phyloP scores from a whole-genome alignment of 1,140 invertebrate species.

The Drosophila tsacasi region DNA sequence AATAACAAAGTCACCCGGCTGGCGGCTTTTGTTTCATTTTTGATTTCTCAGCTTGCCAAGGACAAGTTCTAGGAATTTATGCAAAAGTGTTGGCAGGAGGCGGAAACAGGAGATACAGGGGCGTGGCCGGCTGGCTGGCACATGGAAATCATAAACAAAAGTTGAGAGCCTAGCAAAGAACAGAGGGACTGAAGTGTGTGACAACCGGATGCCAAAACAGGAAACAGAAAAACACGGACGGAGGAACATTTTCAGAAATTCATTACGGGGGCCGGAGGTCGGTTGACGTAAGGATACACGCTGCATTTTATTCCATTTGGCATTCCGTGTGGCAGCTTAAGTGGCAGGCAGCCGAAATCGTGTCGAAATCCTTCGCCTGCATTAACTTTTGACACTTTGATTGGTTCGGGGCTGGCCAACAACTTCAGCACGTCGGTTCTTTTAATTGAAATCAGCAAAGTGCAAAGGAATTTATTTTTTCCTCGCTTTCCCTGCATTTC shows the following conservation, averaged over 20 bases:
- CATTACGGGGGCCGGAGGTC: constrained; percentile 54
- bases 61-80: constrained; percentile 55
- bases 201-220: constrained; percentile 77
- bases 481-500: not conserved
- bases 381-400: constrained; percentile 79
- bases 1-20: constrained; percentile 54
- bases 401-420: constrained; percentile 33
- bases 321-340: constrained; percentile 59
- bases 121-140: constrained; percentile 57
- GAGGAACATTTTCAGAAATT: constrained; percentile 66
- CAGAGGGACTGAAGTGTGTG: constrained; percentile 45
- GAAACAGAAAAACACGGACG: constrained; percentile 56
- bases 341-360: constrained; percentile 41
- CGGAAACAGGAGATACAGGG: constrained; percentile 25
- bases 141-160: constrained; percentile 68
- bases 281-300: not conserved
- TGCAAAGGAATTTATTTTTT: constrained; percentile 33
- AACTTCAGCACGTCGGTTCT: constrained; percentile 33
- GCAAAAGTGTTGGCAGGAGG: constrained; percentile 36
- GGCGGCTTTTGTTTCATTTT: constrained; percentile 67
- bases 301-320: constrained; percentile 59
- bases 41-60: constrained; percentile 65
- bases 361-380: constrained; percentile 60
- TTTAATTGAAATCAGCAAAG: constrained; percentile 47
- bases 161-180: constrained; percentile 1